These are phyloP conservation scores for Boulengeromyrus knoepffleri DNA, from an alignment of 2,113 vertebrate genomes.

Conservation along the genomic window DNA sequence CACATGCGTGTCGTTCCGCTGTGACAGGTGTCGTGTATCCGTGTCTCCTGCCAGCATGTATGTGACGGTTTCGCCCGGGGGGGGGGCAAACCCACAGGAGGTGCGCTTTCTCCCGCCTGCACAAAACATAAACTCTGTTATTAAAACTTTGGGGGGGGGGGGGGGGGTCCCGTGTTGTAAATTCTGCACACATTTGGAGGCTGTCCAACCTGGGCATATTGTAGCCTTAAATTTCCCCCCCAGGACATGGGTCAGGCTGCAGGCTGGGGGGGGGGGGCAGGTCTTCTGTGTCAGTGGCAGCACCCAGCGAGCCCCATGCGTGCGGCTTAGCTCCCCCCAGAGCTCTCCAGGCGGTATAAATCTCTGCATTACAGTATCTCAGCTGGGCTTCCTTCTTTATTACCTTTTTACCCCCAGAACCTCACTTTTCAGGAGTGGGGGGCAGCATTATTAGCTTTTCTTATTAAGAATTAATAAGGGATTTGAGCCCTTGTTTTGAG, in stretches of 20 bases:
- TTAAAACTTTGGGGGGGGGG: not conserved
- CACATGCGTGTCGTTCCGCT: not conserved
- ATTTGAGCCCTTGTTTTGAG: not conserved
- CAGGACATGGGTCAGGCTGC: slow-evolving; percentile 14
- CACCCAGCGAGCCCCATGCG: not conserved
- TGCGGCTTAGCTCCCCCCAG: not conserved
- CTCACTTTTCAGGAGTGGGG: not conserved
- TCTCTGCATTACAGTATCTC: not conserved
- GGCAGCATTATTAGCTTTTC: not conserved
- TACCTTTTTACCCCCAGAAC: not conserved
- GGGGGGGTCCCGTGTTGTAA: not conserved
- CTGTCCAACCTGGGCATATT: not conserved
- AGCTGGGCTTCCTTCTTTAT: not conserved
- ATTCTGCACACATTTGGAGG: slow-evolving; percentile 4
- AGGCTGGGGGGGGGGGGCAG: slow-evolving; percentile 30
- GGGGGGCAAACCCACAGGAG: not conserved
- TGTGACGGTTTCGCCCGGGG: not conserved
- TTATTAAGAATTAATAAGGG: slow-evolving; percentile 1
- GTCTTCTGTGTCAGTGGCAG: slow-evolving; percentile 36
- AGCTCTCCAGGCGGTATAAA: not conserved
- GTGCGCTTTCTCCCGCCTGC: not conserved
- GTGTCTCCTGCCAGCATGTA: not conserved
- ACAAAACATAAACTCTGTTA: not conserved
- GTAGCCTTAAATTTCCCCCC: not conserved
- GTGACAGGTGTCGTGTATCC: not conserved